Conservation (phyloP, 2,797 vertebrate species). For the Momotus momota region DNA sequence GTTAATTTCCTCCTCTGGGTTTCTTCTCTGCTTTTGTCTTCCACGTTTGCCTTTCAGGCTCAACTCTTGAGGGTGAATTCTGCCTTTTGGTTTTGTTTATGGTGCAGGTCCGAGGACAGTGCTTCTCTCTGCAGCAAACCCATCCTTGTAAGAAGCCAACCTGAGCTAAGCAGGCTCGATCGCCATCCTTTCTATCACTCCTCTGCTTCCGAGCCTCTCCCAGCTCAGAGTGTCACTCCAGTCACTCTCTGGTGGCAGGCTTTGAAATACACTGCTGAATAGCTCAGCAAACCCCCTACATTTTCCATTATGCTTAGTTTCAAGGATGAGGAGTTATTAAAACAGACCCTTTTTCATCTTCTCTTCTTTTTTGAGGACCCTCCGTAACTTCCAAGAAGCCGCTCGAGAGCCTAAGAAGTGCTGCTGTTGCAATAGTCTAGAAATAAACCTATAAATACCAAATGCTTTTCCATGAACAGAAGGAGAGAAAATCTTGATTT, state of each 20-base stretch:
- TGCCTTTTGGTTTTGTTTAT: not conserved
- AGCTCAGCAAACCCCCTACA: not conserved
- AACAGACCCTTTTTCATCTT: not conserved
- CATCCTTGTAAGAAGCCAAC: not conserved
- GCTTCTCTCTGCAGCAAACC: not conserved
- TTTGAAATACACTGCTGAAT: not conserved
- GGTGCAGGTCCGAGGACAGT: fast-evolving
- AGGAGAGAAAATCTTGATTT: not conserved
- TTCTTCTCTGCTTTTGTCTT: not conserved
- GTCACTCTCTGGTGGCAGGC: not conserved
- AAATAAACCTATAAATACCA: not conserved
- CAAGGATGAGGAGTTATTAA: not conserved
- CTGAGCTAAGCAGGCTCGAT: not conserved
- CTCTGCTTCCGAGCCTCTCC: not conserved
- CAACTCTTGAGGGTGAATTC: not conserved
- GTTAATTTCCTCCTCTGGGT: not conserved
- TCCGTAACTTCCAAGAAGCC: not conserved
- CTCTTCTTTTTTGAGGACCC: not conserved
- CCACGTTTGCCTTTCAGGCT: not conserved
- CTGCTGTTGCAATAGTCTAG: not conserved
- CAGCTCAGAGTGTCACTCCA: not conserved
- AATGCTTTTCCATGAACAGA: not conserved
- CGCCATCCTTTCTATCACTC: not conserved
- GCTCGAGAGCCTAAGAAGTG: not conserved
- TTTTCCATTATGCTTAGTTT: not conserved